Conservation (phyloP, 2,797 vertebrate species). For the Helostoma temminkii region DNA sequence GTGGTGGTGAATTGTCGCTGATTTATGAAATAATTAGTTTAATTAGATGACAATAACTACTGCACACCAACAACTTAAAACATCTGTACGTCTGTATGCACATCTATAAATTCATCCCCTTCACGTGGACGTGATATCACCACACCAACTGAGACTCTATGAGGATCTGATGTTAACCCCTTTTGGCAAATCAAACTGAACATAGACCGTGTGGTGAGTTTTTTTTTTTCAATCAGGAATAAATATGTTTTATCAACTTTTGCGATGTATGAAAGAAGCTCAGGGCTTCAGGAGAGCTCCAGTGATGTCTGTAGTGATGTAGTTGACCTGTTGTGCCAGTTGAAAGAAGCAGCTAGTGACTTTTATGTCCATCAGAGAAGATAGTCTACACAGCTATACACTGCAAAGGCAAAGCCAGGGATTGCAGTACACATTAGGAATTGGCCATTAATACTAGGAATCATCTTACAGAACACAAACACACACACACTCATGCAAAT, state of each 20-base stretch:
- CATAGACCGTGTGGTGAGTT: neutral
- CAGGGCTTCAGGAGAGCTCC: neutral
- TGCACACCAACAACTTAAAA: too few relatives aligned
- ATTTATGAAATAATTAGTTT: too few relatives aligned
- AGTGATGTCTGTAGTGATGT: neutral
- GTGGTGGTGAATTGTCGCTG: too few relatives aligned
- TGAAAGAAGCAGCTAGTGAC: constrained; percentile 23
- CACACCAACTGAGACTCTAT: too few relatives aligned
- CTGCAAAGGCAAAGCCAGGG: constrained; percentile 9
- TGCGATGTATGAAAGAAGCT: too few relatives aligned
- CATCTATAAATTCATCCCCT: too few relatives aligned
- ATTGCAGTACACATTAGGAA: constrained; percentile 24
- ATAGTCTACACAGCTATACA: constrained; percentile 6
- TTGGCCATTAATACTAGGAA: constrained; percentile 32
- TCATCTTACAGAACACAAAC: constrained; percentile 44
- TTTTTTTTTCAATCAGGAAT: neutral
- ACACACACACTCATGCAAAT: neutral
- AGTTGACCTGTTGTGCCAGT: neutral
- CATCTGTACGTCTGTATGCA: too few relatives aligned
- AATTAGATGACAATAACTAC: too few relatives aligned
- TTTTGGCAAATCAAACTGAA: too few relatives aligned
- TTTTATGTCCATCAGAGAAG: constrained; percentile 42
- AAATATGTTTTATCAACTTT: neutral
- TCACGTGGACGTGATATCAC: too few relatives aligned
- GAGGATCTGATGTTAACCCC: too few relatives aligned